Percentiles rank a stretch among this genome's conserved stretches.
phyloP scores from a whole-genome alignment of 1,140 invertebrate species.

The Dreissena rostriformis region DNA sequence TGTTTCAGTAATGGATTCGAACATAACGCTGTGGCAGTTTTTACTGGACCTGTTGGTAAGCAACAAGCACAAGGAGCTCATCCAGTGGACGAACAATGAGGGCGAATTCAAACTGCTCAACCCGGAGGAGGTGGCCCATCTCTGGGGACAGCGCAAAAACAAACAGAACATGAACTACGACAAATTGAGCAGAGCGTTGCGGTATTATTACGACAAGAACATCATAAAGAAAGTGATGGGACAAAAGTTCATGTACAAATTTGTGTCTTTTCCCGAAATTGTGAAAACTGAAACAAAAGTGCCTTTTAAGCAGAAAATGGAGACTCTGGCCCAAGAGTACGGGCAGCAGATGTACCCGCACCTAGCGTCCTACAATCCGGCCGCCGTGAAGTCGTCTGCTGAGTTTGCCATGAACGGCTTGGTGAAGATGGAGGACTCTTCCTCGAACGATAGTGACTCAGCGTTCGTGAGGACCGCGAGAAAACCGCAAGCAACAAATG shows the following conservation, averaged over 20 bases:
- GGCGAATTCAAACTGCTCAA: constrained; percentile 99
- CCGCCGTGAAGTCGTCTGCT: constrained; percentile 70
- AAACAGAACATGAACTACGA: constrained; percentile 99
- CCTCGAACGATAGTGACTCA: too few species aligned
- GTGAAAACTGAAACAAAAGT: constrained; percentile 84
- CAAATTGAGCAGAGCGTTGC: constrained; percentile 96
- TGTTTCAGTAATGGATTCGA: too few species aligned
- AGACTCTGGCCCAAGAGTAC: constrained; percentile 79
- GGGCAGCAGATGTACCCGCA: constrained; percentile 73
- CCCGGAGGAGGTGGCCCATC: constrained; percentile 97
- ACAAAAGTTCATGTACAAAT: constrained; percentile 98
- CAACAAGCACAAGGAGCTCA: constrained; percentile 96
- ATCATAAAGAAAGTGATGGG: constrained; percentile 96
- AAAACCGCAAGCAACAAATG: too few species aligned
- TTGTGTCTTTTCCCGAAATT: constrained; percentile 89
- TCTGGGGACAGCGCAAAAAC: constrained; percentile 98
- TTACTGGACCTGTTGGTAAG: constrained; percentile 88
- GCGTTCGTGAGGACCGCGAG: too few species aligned
- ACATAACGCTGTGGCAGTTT: constrained; percentile 82
- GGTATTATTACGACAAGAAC: too few species aligned
- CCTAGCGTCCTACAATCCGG: constrained; percentile 72
- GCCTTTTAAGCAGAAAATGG: constrained; percentile 83
- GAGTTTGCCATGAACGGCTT: constrained; percentile 49
- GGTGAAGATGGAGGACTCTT: constrained; percentile 40
- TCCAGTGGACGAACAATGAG: constrained; percentile 98